phyloP scores from a whole-genome alignment of 2,797 vertebrate species.

The Taeniopygia guttata region DNA sequence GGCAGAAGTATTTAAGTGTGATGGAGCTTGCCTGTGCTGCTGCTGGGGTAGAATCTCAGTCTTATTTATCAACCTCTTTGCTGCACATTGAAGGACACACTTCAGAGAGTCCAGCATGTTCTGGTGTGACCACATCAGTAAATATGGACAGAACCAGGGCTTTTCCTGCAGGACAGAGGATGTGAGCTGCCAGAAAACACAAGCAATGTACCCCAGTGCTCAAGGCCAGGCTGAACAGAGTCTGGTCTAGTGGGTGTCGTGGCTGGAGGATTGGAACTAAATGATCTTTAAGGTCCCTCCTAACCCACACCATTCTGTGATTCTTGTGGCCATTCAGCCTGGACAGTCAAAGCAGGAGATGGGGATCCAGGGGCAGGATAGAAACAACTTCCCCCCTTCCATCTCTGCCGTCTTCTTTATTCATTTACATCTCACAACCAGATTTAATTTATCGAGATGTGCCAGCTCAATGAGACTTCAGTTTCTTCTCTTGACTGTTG shows the following conservation, averaged over 20 bases:
- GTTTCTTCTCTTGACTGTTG: conserved; percentile 21
- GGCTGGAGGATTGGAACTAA: background rate
- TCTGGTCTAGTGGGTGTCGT: background rate
- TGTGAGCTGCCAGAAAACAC: background rate
- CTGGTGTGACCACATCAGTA: background rate
- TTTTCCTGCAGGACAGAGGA: background rate
- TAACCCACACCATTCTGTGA: background rate
- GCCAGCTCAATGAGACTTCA: background rate
- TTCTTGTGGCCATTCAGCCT: background rate
- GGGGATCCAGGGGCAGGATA: background rate
- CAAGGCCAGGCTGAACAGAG: background rate
- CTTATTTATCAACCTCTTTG: background rate
- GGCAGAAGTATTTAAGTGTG: background rate
- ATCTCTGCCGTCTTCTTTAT: background rate
- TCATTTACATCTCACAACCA: background rate
- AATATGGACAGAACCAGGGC: background rate
- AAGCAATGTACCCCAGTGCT: background rate
- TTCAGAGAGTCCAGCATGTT: background rate
- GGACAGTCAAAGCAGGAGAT: background rate
- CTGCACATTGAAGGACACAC: background rate
- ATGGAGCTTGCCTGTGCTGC: background rate
- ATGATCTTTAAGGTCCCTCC: background rate
- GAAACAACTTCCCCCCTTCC: background rate
- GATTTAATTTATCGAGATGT: background rate
- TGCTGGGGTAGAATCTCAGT: background rate